These are phyloP conservation scores for Sebastes diaconus DNA, from an alignment of 2,797 vertebrate species.

Conservation along the genomic window DNA sequence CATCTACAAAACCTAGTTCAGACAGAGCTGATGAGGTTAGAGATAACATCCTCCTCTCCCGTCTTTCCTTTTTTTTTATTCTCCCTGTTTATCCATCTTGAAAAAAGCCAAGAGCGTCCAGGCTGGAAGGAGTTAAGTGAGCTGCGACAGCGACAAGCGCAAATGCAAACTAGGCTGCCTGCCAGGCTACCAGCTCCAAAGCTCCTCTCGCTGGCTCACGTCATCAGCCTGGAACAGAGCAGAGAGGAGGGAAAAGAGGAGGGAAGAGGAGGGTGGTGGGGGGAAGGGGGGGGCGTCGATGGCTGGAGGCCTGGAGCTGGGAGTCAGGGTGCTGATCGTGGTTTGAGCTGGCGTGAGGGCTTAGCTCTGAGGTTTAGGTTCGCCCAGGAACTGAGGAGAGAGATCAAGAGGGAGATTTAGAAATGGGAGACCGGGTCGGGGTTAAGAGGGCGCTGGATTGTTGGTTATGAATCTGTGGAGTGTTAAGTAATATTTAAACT, in stretches of 20 bases:
- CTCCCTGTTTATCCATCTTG: constrained; percentile 33
- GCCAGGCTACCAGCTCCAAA: constrained; percentile 87
- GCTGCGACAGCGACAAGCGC: constrained; percentile 83
- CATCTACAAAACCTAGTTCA: background rate
- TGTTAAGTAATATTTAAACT: constrained; percentile 52
- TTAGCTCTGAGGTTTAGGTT: constrained; percentile 54
- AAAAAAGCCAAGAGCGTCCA: constrained; percentile 61
- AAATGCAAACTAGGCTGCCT: constrained; percentile 88
- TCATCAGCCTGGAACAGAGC: constrained; percentile 84
- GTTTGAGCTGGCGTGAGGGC: constrained; percentile 47
- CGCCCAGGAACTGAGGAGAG: constrained; percentile 37
- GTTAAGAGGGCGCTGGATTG: constrained; percentile 50
- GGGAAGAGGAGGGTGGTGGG: constrained; percentile 12
- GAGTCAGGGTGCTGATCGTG: constrained; percentile 61
- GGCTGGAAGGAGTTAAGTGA: constrained; percentile 89
- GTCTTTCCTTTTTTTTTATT: background rate
- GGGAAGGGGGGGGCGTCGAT: background rate
- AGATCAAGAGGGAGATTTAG: constrained; percentile 48
- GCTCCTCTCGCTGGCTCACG: constrained; percentile 79
- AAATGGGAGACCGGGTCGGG: constrained; percentile 54
- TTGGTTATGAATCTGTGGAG: constrained; percentile 53
- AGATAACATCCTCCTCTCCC: background rate
- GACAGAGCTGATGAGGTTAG: background rate
- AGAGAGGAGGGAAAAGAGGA: constrained; percentile 32
- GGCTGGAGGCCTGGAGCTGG: constrained; percentile 55